phyloP scores from a whole-genome alignment of 2,888 invertebrate species.

The Perdita meconis region DNA sequence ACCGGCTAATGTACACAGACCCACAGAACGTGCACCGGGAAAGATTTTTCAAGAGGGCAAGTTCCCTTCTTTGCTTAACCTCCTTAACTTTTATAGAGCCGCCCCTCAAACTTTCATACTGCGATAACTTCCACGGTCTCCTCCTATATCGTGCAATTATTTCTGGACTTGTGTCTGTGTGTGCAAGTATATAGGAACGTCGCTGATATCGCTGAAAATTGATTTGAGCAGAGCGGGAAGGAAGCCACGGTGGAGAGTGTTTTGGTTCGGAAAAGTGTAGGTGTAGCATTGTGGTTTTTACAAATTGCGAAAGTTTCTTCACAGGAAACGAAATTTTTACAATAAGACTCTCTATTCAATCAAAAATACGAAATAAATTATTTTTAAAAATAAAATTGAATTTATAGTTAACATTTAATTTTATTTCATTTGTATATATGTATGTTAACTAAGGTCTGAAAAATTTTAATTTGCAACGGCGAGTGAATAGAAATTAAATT shows the following conservation, averaged over 20 bases:
- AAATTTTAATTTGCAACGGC: too few relatives aligned
- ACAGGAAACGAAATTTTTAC: too few relatives aligned
- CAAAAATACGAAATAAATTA: background rate
- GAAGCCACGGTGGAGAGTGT: constrained; percentile 12
- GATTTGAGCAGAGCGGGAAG: constrained; percentile 33
- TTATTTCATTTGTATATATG: background rate
- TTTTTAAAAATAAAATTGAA: background rate
- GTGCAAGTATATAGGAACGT: background rate
- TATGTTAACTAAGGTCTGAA: too few relatives aligned
- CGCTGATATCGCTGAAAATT: constrained; percentile 34
- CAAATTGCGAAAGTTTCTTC: too few relatives aligned
- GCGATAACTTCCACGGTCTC: constrained; percentile 55
- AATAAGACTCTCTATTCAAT: too few relatives aligned
- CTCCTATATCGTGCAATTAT: constrained; percentile 54
- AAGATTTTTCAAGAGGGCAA: constrained; percentile 55
- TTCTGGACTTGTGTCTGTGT: constrained; percentile 8
- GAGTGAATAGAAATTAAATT: too few relatives aligned
- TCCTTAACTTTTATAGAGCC: constrained; percentile 63
- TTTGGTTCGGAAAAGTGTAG: background rate
- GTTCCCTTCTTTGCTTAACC: constrained; percentile 62
- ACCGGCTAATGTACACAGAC: constrained; percentile 46
- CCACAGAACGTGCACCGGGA: constrained; percentile 23
- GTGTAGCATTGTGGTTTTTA: too few relatives aligned
- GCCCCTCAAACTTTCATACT: constrained; percentile 50
- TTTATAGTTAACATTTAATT: background rate